Percentiles rank a stretch among this genome's conserved stretches.
phyloP scores from a whole-genome alignment of 1,140 invertebrate genomes.

The Brachionus angularis region DNA sequence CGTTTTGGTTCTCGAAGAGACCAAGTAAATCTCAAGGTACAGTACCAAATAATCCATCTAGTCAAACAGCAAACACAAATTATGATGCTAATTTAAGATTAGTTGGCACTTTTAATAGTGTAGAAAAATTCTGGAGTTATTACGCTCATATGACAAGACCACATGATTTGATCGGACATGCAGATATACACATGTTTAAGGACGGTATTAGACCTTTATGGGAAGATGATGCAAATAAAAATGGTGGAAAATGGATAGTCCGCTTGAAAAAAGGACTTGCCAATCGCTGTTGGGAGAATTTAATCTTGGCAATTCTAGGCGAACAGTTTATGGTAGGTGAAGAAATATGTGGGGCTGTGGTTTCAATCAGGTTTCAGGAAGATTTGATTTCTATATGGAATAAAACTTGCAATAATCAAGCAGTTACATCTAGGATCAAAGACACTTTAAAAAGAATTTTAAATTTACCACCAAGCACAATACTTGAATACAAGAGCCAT shows the following conservation, averaged over 20 bases:
- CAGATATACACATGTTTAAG: slow-evolving; percentile 96
- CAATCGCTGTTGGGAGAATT: slow-evolving; percentile 94
- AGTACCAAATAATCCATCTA: neutral
- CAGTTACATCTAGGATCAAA: slow-evolving; percentile 79
- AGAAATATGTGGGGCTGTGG: slow-evolving; percentile 95
- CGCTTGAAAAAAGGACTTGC: slow-evolving; percentile 87
- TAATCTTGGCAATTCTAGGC: slow-evolving; percentile 83
- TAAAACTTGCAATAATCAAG: slow-evolving; percentile 79
- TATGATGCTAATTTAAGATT: slow-evolving; percentile 41
- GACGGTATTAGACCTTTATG: slow-evolving; percentile 97
- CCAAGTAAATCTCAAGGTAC: slow-evolving; percentile 33
- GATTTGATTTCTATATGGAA: slow-evolving; percentile 98
- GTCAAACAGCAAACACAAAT: neutral
- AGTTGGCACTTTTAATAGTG: slow-evolving; percentile 44
- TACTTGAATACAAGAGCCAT: slow-evolving; percentile 70
- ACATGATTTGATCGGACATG: slow-evolving; percentile 73
- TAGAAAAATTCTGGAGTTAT: slow-evolving; percentile 42
- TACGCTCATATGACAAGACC: slow-evolving; percentile 46
- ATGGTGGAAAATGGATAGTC: slow-evolving; percentile 95
- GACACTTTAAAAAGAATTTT: slow-evolving; percentile 88
- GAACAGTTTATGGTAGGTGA: slow-evolving; percentile 98
- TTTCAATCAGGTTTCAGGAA: slow-evolving; percentile 90
- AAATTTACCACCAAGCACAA: slow-evolving; percentile 82
- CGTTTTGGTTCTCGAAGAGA: slow-evolving; percentile 41
- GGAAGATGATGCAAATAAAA: slow-evolving; percentile 91